Base-by-base conservation (phyloP, 2,113 vertebrate species). In the Tinamus guttatus region DNA sequence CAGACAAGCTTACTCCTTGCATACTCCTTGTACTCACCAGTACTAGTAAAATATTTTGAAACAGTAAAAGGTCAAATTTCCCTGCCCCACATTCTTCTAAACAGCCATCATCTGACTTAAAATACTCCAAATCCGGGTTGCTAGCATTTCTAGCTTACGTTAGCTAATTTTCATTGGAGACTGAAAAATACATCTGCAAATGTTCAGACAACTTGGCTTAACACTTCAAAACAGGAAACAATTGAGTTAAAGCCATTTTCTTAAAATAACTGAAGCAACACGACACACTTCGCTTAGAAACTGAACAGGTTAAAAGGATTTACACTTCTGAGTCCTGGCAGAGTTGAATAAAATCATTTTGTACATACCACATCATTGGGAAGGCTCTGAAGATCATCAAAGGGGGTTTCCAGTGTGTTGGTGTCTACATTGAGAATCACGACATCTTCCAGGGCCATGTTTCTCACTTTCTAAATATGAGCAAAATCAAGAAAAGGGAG, bases 401-500 rank as follows among this genome's bases (percentile, higher is more conserved):
- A 99, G 21, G 99, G 99, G 1, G 98, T 99, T 97, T 99, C 99
- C 97, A 99, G 96, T 22, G 99, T 99, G 97, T 99, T 99, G 59
- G 99, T 99, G 98, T 99, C 99, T 41, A 99, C 99, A 3, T 99
- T 99, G n/a, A 99, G 97, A 95, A 99, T 97, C 86, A 98, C 98
- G 4, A 98, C 98, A 51, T 98, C 98, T 89, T 98, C 98, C 95
- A 98, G 95, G 95, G 98, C 98, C 99, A 99, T 99, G 83, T 97
- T 98, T 96, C 98, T 98, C 52, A 99, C 99, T 96, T 99, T 99
- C 99, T 99, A 90, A 54, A 97, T 83, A 56, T 2, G 41, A 94
- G 36, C 18, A 89, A 83, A 91, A 62, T 52, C 59, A 89, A 59
- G 86, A 78, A 67, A 89, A 91, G 40, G 64, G 45, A 51, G 79